Base-by-base conservation (phyloP, 2,888 invertebrate species). In the Perdita meconis region DNA sequence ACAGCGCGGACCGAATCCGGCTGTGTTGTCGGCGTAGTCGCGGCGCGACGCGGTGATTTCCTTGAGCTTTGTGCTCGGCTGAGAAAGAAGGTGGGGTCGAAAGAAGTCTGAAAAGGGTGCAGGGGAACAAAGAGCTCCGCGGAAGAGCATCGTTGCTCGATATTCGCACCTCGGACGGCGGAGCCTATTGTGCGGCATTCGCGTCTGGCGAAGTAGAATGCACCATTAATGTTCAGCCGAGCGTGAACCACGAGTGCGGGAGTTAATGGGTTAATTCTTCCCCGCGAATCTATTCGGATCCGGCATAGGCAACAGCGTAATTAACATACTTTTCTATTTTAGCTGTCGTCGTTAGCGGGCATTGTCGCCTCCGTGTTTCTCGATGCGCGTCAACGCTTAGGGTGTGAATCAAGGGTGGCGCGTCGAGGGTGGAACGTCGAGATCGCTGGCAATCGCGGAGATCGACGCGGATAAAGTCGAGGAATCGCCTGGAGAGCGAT, bases 221-320 rank as follows among this genome's bases (percentile, higher is more conserved):
- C 40, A 30, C 59, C 19, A 65, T 73, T 65, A 73, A 57, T 10
- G 74, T 44, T 59, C 74, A 55, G 42, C 59, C 64, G n/a, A 65
- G 64, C 75, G 65, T 60, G 59, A 30, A 53, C 47, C 75, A 55
- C 8, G 59, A 47, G 73, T 30, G 50, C 30, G 16, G 59, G 24
- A 16, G 40, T 65, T 65, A 75, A 74, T 36, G 74, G 53, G 26
- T 51, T 44, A 53, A 53, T 74, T 65, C 6, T 30, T 40, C 59
- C 26, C n/a, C 53, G 26, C n/a, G 30, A 16, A 50, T 73, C 40
- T 61, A 40, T 44, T 22, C 53, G 6, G 10, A 10, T 22, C 6
- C n/a, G n/a, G 30, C 24, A 8, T 3, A 12, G 24, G 22, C 12
- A 70, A 73, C 72, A 56, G 30, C 26, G n/a, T 59, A 64, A 59